Percentiles rank a stretch among this genome's conserved stretches.
Conservation (phyloP, 1,140 invertebrate genomes). For the Macrostomum lignano region DNA sequence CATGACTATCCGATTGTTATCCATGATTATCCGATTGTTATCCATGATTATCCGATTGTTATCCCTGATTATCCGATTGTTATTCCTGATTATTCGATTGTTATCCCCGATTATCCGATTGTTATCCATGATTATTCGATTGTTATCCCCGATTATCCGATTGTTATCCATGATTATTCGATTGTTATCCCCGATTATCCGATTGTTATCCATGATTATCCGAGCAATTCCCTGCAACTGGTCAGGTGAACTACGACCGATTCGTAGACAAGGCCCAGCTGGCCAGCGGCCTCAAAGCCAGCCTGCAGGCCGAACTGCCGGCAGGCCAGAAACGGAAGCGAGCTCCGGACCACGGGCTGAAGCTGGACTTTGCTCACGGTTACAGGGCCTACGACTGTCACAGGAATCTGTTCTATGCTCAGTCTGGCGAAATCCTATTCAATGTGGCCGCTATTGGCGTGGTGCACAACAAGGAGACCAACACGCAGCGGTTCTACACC, state of each 20-base stretch:
- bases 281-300: slow-evolving; percentile 11
- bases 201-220: too few relatives aligned
- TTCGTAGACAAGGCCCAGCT: slow-evolving; percentile 16
- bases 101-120: too few relatives aligned
- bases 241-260: slow-evolving; percentile 17
- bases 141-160: too few relatives aligned
- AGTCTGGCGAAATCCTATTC: slow-evolving; percentile 21
- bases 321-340: slow-evolving; percentile 16
- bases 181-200: too few relatives aligned
- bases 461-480: slow-evolving; percentile 17
- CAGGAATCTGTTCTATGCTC: slow-evolving; percentile 26
- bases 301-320: slow-evolving; percentile 11
- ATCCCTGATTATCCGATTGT: too few relatives aligned
- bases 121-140: too few relatives aligned
- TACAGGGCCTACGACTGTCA: slow-evolving; percentile 28
- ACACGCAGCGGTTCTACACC: slow-evolving; percentile 22
- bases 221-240: too few relatives aligned
- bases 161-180: too few relatives aligned
- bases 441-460: slow-evolving; percentile 26
- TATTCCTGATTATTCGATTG: too few relatives aligned
- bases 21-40: too few relatives aligned
- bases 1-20: too few relatives aligned
- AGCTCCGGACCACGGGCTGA: slow-evolving; percentile 17
- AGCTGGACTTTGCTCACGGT: slow-evolving; percentile 23
- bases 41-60: too few relatives aligned